These are phyloP conservation scores for Lycodopsis pacificus DNA, from an alignment of 2,797 vertebrate genomes.

Conservation along the genomic window DNA sequence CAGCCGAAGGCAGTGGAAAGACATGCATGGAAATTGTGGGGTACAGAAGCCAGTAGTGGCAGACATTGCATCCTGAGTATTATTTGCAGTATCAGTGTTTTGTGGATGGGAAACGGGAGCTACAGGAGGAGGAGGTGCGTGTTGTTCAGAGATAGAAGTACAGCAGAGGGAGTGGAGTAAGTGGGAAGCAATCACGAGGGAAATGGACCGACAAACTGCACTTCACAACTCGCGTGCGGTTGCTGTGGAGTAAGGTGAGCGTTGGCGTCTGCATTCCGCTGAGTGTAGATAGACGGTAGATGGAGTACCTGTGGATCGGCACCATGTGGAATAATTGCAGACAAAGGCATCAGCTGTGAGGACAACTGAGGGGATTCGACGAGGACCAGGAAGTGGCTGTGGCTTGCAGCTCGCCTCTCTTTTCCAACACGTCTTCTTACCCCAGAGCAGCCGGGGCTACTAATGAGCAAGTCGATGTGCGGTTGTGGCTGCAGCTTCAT, in stretches of 20 bases:
- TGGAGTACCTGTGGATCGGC: constrained; percentile 71
- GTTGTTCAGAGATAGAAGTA: constrained; percentile 60
- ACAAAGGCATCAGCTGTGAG: constrained; percentile 37
- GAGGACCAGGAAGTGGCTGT: constrained; percentile 55
- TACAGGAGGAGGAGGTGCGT: constrained; percentile 55
- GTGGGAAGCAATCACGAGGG: constrained; percentile 69
- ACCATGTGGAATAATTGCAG: constrained; percentile 76
- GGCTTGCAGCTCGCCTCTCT: constrained; percentile 20
- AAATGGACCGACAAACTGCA: constrained; percentile 77
- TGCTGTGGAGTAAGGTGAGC: constrained; percentile 65
- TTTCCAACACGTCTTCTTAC: constrained; percentile 23
- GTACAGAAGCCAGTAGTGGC: constrained; percentile 53
- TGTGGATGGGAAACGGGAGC: constrained; percentile 41
- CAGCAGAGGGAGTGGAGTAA: constrained; percentile 63
- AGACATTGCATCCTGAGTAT: constrained; percentile 50
- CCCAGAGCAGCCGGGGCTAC: constrained; percentile 76
- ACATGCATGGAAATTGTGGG: constrained; percentile 45
- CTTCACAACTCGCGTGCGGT: constrained; percentile 54
- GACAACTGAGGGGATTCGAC: constrained; percentile 34
- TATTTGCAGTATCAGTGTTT: constrained; percentile 51
- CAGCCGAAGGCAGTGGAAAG: constrained; percentile 59
- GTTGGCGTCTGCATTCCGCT: constrained; percentile 30
- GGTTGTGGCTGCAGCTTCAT: constrained; percentile 98
- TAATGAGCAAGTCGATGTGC: constrained; percentile 97
- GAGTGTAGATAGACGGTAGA: constrained; percentile 18